Evolutionary conservation across 2,797 vertebrate genomes (phyloP).

Genomic region (Bufotes viridis): DNA sequence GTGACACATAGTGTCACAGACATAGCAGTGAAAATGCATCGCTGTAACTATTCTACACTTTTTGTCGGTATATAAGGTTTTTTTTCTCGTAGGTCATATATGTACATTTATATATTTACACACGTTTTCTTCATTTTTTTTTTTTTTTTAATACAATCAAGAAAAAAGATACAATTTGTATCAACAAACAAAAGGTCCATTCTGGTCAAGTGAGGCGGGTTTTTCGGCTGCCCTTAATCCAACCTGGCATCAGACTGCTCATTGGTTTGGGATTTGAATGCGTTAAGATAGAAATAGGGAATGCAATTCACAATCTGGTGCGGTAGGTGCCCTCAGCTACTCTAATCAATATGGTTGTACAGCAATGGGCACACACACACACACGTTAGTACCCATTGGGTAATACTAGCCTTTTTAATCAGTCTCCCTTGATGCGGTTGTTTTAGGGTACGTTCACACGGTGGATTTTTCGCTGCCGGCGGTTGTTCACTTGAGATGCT

Average conservation of each 20-base stretch:
- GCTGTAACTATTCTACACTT: slow-evolving; percentile 79
- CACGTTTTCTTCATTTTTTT: slow-evolving; percentile 62
- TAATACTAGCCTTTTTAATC: background rate
- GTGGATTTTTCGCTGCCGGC: too few species aligned
- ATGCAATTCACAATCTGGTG: background rate
- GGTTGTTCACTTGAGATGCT: too few species aligned
- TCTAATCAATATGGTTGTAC: background rate
- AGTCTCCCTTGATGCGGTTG: too few species aligned
- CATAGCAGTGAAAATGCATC: slow-evolving; percentile 86
- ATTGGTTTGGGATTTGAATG: background rate
- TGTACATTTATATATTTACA: slow-evolving; percentile 57
- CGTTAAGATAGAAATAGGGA: background rate
- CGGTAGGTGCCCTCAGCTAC: background rate
- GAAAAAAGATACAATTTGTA: slow-evolving; percentile 99
- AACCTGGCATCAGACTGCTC: slow-evolving; percentile 5
- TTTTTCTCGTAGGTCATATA: slow-evolving; percentile 73
- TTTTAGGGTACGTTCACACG: too few species aligned
- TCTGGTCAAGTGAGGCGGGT: slow-evolving; percentile 96
- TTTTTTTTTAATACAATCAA: slow-evolving; percentile 94
- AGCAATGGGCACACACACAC: background rate
- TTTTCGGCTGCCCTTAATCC: slow-evolving; percentile 75
- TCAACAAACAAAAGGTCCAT: slow-evolving; percentile 99
- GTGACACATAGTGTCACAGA: slow-evolving; percentile 99
- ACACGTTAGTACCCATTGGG: background rate
- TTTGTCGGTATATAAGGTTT: slow-evolving; percentile 78